phyloP scores from a whole-genome alignment of 2,797 vertebrate species.

The Cossypha heuglini region DNA sequence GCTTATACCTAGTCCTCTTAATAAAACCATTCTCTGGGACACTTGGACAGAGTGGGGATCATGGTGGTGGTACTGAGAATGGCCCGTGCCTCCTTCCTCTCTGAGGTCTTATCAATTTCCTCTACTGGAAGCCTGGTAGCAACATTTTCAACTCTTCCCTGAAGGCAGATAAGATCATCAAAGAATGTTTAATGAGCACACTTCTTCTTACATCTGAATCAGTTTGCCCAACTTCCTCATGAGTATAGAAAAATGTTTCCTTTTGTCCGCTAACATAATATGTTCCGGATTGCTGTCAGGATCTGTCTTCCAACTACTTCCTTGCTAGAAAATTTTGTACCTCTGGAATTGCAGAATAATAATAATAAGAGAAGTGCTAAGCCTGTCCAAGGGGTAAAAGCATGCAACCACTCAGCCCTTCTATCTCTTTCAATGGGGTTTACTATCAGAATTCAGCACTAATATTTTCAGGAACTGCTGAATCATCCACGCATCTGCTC shows the following conservation, averaged over 20 bases:
- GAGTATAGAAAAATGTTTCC: conserved; percentile 1
- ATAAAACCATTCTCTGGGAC: background rate
- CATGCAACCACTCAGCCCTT: background rate
- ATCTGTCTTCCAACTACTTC: background rate
- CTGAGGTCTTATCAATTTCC: background rate
- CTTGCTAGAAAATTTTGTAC: background rate
- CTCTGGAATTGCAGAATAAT: background rate
- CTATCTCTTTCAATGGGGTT: background rate
- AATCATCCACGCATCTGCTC: background rate
- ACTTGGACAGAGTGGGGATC: background rate
- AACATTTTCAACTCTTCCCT: background rate
- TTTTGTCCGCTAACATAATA: background rate
- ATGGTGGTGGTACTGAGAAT: background rate
- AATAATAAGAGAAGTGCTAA: background rate
- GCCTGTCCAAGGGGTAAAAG: background rate
- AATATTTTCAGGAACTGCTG: background rate
- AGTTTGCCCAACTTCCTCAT: background rate
- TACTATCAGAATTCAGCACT: background rate
- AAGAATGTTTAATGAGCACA: background rate
- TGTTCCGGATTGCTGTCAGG: background rate
- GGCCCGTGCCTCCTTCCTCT: background rate
- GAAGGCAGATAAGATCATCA: background rate
- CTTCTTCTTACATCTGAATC: background rate
- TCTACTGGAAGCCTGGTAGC: background rate
- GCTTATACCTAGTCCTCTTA: background rate